Evolutionary conservation across 2,113 vertebrate genomes (phyloP).

Genomic region (Scomber colias): DNA sequence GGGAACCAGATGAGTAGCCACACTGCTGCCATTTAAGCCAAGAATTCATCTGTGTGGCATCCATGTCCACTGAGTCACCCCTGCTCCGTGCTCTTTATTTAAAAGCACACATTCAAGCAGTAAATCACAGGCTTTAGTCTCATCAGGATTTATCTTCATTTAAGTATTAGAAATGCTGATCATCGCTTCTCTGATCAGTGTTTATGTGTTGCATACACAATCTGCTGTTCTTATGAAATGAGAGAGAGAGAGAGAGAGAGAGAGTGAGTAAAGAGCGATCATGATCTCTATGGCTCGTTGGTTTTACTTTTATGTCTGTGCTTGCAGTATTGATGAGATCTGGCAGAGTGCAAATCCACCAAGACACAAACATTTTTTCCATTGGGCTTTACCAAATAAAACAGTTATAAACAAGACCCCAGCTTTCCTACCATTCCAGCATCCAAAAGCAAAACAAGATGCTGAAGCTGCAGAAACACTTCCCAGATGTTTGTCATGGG

Average conservation of each 20-base stretch:
- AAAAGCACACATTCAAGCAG: slow-evolving; percentile 30
- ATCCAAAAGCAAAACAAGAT: slow-evolving; percentile 65
- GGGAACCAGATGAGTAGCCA: slow-evolving; percentile 68
- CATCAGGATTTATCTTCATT: slow-evolving; percentile 3
- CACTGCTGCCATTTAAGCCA: slow-evolving; percentile 48
- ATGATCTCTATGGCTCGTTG: slow-evolving; percentile 17
- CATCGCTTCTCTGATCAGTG: slow-evolving; percentile 28
- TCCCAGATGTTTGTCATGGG: slow-evolving; percentile 67
- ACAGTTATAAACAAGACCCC: slow-evolving; percentile 58
- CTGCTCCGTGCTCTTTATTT: slow-evolving; percentile 3
- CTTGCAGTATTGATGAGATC: slow-evolving; percentile 40
- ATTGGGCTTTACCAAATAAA: slow-evolving; percentile 51
- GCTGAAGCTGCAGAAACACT: slow-evolving; percentile 62
- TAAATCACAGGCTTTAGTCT: slow-evolving; percentile 8
- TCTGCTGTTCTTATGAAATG: background rate
- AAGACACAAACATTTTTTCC: slow-evolving; percentile 56
- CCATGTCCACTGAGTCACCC: slow-evolving; percentile 60
- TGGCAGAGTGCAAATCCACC: slow-evolving; percentile 24
- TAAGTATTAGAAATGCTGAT: background rate
- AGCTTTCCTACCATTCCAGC: slow-evolving; percentile 40
- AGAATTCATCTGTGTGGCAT: slow-evolving; percentile 70
- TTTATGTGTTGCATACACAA: slow-evolving; percentile 1
- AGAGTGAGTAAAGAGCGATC: background rate
- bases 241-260: too few species aligned
- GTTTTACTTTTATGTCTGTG: slow-evolving; percentile 40